Percentiles rank a stretch among this genome's conserved stretches.
Conservation (phyloP, 2,888 invertebrate genomes). For the Busseola fusca region DNA sequence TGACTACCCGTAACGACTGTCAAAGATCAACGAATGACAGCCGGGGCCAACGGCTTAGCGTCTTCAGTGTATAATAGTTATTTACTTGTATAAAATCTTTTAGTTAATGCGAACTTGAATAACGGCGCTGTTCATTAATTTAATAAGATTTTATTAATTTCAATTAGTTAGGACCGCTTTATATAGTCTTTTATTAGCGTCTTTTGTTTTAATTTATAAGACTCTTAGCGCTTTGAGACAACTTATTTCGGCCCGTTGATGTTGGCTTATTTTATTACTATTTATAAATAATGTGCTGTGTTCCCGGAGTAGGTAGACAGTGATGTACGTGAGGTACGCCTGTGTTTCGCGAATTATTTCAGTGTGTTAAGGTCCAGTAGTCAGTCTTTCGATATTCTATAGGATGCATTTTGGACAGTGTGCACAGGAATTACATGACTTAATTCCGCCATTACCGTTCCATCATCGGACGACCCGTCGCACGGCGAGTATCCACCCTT, state of each 20-base stretch:
- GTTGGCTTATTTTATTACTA: not conserved
- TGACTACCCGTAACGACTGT: too few relatives aligned
- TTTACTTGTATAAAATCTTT: conserved; percentile 12
- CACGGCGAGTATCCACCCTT: too few relatives aligned
- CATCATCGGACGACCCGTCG: too few relatives aligned
- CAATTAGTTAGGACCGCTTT: conserved; percentile 22
- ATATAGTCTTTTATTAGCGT: conserved; percentile 4
- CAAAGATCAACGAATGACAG: too few relatives aligned
- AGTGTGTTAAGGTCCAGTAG: not conserved
- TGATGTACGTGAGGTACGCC: not conserved
- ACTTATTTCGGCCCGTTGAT: not conserved
- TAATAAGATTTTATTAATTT: conserved; percentile 32
- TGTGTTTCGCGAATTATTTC: not conserved
- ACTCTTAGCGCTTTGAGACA: not conserved
- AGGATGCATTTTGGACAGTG: too few relatives aligned
- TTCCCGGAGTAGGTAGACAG: too few relatives aligned
- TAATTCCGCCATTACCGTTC: too few relatives aligned
- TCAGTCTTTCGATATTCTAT: too few relatives aligned
- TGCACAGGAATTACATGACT: too few relatives aligned
- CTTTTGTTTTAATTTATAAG: conserved; percentile 26
- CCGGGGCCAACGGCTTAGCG: too few relatives aligned
- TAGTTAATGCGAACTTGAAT: conserved; percentile 34
- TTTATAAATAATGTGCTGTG: not conserved
- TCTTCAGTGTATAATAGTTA: not conserved
- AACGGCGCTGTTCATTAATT: conserved; percentile 34